Base-by-base conservation (phyloP, 2,888 invertebrate genomes). In the Ophonus ardosiacus region DNA sequence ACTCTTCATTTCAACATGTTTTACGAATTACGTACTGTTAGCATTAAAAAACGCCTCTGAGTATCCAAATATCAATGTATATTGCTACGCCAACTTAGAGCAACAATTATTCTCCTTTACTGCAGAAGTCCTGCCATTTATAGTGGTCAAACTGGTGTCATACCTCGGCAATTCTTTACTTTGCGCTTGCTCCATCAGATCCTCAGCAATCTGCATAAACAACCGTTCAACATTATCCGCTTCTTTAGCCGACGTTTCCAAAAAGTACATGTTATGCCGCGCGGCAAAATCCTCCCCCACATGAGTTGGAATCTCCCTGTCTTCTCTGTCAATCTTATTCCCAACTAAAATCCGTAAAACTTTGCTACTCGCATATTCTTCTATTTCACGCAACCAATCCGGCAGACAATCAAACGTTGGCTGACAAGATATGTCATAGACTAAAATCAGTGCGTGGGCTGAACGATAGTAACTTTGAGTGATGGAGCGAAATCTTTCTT, bases 381-480 rank as follows among this genome's bases (percentile, higher is more conserved):
- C 98, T 87, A 99, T 98, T 94, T 99, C 99, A 86, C 98, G 93
- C 81, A 99, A 93, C 99, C 99, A 99, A 90, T 98, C 98, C 0
- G 98, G 98, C 88, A 99, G 93, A 90, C 98, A 98, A 91, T 99
- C 99, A 90, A 99, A 99, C 5, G 98, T 98, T 10, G 98, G 98
- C 91, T 99, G 99, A 91, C 98, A 98, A 89, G 98, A 98, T 90
- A 99, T 98, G 92, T 99, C 99, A 90, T 99, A 99, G 81, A 98
- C 98, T 88, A 99, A 93, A 88, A 99, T 99, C 81, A 99, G 94
- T 10, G 99, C 99, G 92, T 99, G 98, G 0, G 99, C 99, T 86
- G 98, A 98, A 88, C 98, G 94, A 91, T 99, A 99, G 92, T 99
- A 99, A 91, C 98, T 98, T 91, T 99, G 99, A 0, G 99, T 99